These are phyloP conservation scores for Meles meles DNA, from an alignment of 2,113 vertebrate species.

Conservation along the genomic window DNA sequence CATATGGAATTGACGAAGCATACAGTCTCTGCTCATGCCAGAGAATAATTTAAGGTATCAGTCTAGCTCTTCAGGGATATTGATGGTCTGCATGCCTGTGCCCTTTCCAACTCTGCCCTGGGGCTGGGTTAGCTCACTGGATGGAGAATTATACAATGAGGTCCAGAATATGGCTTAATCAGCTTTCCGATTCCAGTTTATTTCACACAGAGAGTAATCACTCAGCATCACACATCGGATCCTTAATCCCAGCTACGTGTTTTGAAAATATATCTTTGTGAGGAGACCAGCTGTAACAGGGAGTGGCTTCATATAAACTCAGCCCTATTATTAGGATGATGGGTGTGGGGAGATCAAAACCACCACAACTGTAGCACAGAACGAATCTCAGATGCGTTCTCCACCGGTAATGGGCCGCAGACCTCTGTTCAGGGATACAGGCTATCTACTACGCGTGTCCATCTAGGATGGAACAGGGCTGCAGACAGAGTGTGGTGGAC, in stretches of 20 bases:
- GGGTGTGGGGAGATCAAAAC: not conserved
- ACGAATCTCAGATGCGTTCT: not conserved
- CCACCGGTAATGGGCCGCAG: not conserved
- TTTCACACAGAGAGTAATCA: not conserved
- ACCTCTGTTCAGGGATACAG: not conserved
- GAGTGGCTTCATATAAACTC: not conserved
- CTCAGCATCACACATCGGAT: not conserved
- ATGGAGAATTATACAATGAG: not conserved
- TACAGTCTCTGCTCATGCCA: not conserved
- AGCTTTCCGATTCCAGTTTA: not conserved
- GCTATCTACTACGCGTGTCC: not conserved
- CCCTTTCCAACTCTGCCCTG: not conserved
- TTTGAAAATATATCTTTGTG: constrained; percentile 8
- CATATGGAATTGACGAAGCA: not conserved
- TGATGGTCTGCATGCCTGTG: not conserved
- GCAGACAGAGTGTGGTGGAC: not conserved
- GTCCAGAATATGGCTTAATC: not conserved
- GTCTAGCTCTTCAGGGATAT: not conserved
- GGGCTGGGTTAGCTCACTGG: not conserved
- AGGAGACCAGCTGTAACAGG: not conserved
- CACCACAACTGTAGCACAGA: not conserved
- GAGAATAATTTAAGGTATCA: not conserved
- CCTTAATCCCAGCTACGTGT: not conserved
- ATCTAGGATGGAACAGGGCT: not conserved
- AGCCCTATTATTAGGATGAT: not conserved